These are phyloP conservation scores for Benthosema pterotum DNA, from an alignment of 2,797 vertebrate species.

Conservation along the genomic window DNA sequence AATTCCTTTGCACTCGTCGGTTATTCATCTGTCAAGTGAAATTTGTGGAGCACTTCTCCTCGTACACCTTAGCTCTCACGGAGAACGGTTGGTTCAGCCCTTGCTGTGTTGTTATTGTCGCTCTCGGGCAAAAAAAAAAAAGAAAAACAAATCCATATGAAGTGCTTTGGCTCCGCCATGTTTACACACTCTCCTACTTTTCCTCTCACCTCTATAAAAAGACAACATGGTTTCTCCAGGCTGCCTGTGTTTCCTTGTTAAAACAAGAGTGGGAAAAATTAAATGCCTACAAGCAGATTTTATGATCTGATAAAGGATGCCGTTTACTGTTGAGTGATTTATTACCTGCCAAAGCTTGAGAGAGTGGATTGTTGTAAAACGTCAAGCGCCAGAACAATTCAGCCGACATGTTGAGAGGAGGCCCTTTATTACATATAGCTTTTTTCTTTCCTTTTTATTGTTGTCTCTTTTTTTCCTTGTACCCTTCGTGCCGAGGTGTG, in stretches of 20 bases:
- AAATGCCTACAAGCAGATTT: conserved; percentile 83
- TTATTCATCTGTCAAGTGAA: conserved; percentile 70
- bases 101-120: conserved; percentile 59
- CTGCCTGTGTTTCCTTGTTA: conserved; percentile 72
- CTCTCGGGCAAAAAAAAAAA: conserved; percentile 73
- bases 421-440: conserved; percentile 48
- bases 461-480: conserved; percentile 38
- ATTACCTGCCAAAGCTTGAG: conserved; percentile 77
- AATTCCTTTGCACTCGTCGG: conserved; percentile 63
- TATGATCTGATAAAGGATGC: conserved; percentile 84
- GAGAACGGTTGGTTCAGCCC: conserved; percentile 53
- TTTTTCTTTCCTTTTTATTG: conserved; percentile 38
- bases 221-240: conserved; percentile 69
- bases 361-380: conserved; percentile 72
- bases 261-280: conserved; percentile 71
- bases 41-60: conserved; percentile 64
- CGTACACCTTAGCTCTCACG: conserved; percentile 71
- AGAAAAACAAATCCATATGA: conserved; percentile 70
- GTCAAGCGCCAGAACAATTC: conserved; percentile 52
- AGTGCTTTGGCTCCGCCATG: conserved; percentile 65
- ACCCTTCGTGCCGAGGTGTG: conserved; percentile 34
- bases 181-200: conserved; percentile 66
- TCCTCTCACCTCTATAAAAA: conserved; percentile 76
- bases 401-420: conserved; percentile 57
- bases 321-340: conserved; percentile 84